phyloP scores from a whole-genome alignment of 1,140 invertebrate species.

The Elysia chlorotica region DNA sequence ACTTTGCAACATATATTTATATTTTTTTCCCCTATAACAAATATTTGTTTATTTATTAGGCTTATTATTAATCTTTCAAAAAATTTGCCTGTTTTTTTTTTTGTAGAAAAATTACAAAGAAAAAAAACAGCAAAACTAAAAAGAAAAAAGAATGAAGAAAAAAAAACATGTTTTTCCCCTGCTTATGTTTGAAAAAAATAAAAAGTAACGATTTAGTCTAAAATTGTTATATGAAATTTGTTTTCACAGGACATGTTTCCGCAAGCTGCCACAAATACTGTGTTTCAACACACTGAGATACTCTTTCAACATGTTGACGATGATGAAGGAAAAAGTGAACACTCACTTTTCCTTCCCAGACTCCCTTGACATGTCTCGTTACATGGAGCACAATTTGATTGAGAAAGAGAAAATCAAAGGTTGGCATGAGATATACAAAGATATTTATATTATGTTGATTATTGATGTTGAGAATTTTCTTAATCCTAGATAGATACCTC shows the following conservation, averaged over 20 bases:
- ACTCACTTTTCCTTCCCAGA: constrained; percentile 97
- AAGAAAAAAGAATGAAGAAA: no score
- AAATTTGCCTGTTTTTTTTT: constrained; percentile 27
- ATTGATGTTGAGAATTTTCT: no score
- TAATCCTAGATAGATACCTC: no score
- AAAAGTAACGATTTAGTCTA: no score
- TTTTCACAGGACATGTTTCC: constrained; percentile 91
- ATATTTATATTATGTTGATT: no score
- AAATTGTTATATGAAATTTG: no score
- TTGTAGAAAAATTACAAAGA: no score
- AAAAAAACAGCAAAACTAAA: no score
- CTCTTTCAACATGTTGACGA: constrained; percentile 96
- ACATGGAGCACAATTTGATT: constrained; percentile 92
- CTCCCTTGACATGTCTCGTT: constrained; percentile 89
- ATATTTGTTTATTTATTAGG: background rate
- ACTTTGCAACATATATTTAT: background rate
- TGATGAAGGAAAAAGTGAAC: constrained; percentile 96
- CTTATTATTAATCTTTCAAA: background rate
- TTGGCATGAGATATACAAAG: no score
- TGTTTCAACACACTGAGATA: constrained; percentile 99
- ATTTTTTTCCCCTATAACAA: background rate
- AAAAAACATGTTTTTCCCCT: no score
- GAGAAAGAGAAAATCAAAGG: constrained; percentile 61
- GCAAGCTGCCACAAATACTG: constrained; percentile 88
- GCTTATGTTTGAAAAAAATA: no score